A percentile compares a stretch with the other conserved stretches of the same genome.
Conservation (phyloP, 2,888 invertebrate genomes). For the Chymomyza amoena region DNA sequence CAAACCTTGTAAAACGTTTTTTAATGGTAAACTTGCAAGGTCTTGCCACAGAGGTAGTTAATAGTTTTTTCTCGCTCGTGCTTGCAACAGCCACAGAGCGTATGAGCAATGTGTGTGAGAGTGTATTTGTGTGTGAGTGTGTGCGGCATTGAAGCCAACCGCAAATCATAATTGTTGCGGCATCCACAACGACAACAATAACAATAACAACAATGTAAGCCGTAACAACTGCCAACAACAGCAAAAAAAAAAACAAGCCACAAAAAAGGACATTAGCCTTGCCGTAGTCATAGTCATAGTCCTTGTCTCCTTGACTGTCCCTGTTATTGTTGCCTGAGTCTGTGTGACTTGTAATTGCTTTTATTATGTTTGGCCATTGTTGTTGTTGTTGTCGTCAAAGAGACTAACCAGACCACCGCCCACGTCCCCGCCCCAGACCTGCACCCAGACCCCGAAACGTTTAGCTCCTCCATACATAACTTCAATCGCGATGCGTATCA, state of each 20-base stretch:
- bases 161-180: conserved; percentile 57
- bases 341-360: conserved; percentile 25
- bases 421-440: too few relatives aligned
- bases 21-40: conserved; percentile 35
- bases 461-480: not conserved
- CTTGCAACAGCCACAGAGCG: not conserved
- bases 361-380: conserved; percentile 23
- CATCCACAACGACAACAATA: conserved; percentile 7
- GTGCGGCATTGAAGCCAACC: conserved; percentile 36
- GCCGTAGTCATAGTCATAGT: conserved; percentile 3
- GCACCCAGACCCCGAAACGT: not conserved
- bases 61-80: not conserved
- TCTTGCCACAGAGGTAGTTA: not conserved
- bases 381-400: not conserved
- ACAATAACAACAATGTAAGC: conserved; percentile 9
- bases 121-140: not conserved
- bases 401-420: not conserved
- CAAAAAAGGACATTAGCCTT: conserved; percentile 52
- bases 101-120: not conserved
- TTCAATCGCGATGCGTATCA: conserved; percentile 43
- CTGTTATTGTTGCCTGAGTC: not conserved
- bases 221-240: conserved; percentile 20
- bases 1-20: conserved; percentile 45
- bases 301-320: conserved; percentile 36
- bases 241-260: conserved; percentile 11